Conservation (phyloP, 1,140 invertebrate genomes). For the Formica selysi region DNA sequence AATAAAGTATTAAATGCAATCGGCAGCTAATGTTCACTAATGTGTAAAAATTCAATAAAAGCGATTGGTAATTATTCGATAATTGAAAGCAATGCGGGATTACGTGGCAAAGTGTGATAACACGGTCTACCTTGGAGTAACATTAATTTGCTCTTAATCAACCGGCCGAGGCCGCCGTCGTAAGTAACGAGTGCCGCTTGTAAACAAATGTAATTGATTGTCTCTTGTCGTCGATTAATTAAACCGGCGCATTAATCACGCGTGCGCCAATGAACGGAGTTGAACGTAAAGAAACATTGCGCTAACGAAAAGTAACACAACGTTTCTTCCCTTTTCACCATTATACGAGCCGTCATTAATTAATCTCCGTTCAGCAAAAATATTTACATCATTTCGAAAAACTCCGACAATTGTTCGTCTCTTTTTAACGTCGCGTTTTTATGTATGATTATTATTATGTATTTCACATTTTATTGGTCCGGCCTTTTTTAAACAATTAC, state of each 20-base stretch:
- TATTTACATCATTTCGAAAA: background rate
- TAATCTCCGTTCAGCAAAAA: background rate
- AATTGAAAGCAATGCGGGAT: slow-evolving; percentile 36
- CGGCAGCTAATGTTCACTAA: background rate
- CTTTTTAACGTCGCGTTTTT: background rate
- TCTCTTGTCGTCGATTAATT: slow-evolving; percentile 74
- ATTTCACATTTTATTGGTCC: background rate
- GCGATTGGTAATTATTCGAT: slow-evolving; percentile 34
- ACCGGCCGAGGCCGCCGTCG: slow-evolving; percentile 48
- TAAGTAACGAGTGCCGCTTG: slow-evolving; percentile 72
- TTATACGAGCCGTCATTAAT: background rate
- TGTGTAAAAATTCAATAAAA: slow-evolving; percentile 1
- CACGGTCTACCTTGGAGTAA: slow-evolving; percentile 70
- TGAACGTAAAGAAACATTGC: slow-evolving; percentile 36
- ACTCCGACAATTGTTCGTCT: background rate
- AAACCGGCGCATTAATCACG: slow-evolving; percentile 72
- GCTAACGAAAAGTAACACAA: slow-evolving; percentile 14
- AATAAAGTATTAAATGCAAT: background rate
- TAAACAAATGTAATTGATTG: slow-evolving; percentile 78
- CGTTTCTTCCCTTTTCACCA: background rate
- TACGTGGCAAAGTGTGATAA: slow-evolving; percentile 36
- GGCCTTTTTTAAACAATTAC: too few relatives aligned
- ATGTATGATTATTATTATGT: background rate
- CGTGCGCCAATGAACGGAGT: slow-evolving; percentile 50
- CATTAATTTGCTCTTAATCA: slow-evolving; percentile 72